A percentile compares a stretch with the other conserved stretches of the same genome.
Conservation (phyloP, 2,797 vertebrate species). For the Leptatherina wallacei region DNA sequence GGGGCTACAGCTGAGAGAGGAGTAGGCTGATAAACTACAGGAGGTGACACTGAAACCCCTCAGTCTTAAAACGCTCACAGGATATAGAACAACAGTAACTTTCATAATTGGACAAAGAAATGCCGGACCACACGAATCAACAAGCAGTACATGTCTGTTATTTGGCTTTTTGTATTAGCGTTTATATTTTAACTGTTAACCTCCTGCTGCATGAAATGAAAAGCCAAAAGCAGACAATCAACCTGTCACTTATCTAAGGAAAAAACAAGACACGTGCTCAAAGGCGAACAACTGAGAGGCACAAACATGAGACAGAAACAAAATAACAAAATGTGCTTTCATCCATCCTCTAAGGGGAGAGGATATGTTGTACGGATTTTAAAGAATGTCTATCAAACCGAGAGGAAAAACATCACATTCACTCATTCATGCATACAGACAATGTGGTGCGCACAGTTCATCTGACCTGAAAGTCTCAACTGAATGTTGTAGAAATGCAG, state of each 20-base stretch:
- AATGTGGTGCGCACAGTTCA: neutral
- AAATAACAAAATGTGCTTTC: slow-evolving; percentile 35
- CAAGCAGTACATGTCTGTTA: slow-evolving; percentile 17
- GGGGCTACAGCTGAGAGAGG: slow-evolving; percentile 43
- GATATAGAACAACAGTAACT: slow-evolving; percentile 53
- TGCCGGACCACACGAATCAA: slow-evolving; percentile 36
- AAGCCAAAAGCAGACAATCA: slow-evolving; percentile 16
- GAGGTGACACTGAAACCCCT: slow-evolving; percentile 64
- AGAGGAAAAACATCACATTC: slow-evolving; percentile 4
- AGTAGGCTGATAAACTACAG: slow-evolving; percentile 58
- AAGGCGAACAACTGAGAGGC: slow-evolving; percentile 28
- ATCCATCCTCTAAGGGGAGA: slow-evolving; percentile 13
- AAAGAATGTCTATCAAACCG: slow-evolving; percentile 4
- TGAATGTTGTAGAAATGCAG: neutral
- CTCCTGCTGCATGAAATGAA: slow-evolving; percentile 2
- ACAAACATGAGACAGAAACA: slow-evolving; percentile 36
- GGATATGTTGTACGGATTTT: neutral
- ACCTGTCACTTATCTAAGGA: slow-evolving; percentile 33
- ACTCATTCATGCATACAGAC: slow-evolving; percentile 7
- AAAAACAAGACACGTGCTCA: slow-evolving; percentile 24
- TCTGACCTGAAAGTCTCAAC: slow-evolving; percentile 25
- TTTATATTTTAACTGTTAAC: slow-evolving; percentile 27
- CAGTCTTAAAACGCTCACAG: slow-evolving; percentile 55
- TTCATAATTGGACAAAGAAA: slow-evolving; percentile 67
- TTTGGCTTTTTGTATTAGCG: slow-evolving; percentile 14